phyloP scores from a whole-genome alignment of 2,113 vertebrate species.

The Syngnathus typhle region DNA sequence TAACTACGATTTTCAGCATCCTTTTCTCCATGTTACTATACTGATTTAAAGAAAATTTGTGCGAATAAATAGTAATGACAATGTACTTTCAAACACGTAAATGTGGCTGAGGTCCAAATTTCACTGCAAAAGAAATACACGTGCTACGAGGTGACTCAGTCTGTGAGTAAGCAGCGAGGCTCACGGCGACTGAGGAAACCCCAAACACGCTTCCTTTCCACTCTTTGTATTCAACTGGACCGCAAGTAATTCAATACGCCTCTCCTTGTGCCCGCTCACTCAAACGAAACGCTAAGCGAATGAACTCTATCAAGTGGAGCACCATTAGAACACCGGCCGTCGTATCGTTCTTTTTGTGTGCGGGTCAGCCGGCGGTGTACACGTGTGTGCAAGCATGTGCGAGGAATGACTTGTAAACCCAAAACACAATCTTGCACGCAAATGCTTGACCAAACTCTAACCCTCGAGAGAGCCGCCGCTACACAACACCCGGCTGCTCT shows the following conservation, averaged over 20 bases:
- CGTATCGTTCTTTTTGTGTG: slow-evolving; percentile 29
- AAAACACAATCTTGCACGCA: slow-evolving; percentile 24
- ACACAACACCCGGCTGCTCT: slow-evolving; percentile 46
- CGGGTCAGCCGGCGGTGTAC: background rate
- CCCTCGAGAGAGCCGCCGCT: slow-evolving; percentile 18
- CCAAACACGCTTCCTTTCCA: slow-evolving; percentile 45
- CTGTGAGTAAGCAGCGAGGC: slow-evolving; percentile 21
- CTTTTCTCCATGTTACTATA: no score
- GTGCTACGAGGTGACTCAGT: slow-evolving; percentile 27
- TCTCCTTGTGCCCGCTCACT: slow-evolving; percentile 52
- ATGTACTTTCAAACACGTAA: background rate
- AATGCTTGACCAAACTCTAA: slow-evolving; percentile 45
- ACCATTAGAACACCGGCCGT: slow-evolving; percentile 40
- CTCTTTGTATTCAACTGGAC: slow-evolving; percentile 63
- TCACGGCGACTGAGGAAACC: slow-evolving; percentile 39
- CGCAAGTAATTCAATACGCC: slow-evolving; percentile 58
- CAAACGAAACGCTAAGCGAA: slow-evolving; percentile 44
- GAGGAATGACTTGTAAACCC: slow-evolving; percentile 25
- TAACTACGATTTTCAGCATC: no score
- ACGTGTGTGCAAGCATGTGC: background rate
- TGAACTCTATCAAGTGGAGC: slow-evolving; percentile 48
- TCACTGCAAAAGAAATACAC: slow-evolving; percentile 23
- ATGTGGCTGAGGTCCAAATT: slow-evolving; percentile 26
- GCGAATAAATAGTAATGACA: background rate
- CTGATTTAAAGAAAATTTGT: background rate